Percentiles rank a stretch among this genome's conserved stretches.
Evolutionary conservation across 2,888 invertebrate species (phyloP).

Genomic region (Polymixis flavicincta): DNA sequence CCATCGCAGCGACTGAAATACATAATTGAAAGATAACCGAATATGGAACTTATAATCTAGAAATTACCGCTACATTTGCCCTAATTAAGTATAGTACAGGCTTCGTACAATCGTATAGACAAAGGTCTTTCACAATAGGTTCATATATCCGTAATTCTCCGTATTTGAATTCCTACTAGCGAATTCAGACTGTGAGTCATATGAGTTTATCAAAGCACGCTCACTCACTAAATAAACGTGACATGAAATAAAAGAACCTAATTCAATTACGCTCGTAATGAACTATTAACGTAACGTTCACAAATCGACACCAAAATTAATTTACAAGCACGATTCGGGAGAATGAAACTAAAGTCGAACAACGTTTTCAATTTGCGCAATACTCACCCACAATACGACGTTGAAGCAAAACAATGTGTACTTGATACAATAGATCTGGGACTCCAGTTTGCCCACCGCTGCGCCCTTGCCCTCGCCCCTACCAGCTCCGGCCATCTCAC

Average conservation of each 20-base stretch:
- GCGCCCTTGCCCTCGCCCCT: slow-evolving; percentile 88
- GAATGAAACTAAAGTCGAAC: slow-evolving; percentile 54
- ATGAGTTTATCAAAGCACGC: slow-evolving; percentile 9
- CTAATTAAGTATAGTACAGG: slow-evolving; percentile 5
- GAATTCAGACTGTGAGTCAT: slow-evolving; percentile 40
- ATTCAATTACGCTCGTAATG: slow-evolving; percentile 18
- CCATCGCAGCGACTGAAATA: slow-evolving; percentile 40
- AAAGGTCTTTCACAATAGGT: slow-evolving; percentile 10
- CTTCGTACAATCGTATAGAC: neutral
- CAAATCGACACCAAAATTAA: slow-evolving; percentile 47
- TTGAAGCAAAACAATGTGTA: slow-evolving; percentile 96
- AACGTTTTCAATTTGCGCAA: slow-evolving; percentile 62
- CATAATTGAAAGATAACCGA: slow-evolving; percentile 45
- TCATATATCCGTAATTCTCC: neutral
- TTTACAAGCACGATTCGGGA: slow-evolving; percentile 60
- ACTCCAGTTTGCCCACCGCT: slow-evolving; percentile 92
- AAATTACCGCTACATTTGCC: neutral
- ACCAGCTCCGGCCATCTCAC: slow-evolving; percentile 90
- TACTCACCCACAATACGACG: slow-evolving; percentile 94
- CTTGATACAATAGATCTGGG: slow-evolving; percentile 95
- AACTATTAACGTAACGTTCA: slow-evolving; percentile 29
- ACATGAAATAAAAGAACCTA: slow-evolving; percentile 22
- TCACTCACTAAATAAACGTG: slow-evolving; percentile 31
- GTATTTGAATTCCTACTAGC: slow-evolving; percentile 2
- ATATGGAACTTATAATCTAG: slow-evolving; percentile 20